Conservation (phyloP, 2,797 vertebrate species). For the Caiman crocodilus region DNA sequence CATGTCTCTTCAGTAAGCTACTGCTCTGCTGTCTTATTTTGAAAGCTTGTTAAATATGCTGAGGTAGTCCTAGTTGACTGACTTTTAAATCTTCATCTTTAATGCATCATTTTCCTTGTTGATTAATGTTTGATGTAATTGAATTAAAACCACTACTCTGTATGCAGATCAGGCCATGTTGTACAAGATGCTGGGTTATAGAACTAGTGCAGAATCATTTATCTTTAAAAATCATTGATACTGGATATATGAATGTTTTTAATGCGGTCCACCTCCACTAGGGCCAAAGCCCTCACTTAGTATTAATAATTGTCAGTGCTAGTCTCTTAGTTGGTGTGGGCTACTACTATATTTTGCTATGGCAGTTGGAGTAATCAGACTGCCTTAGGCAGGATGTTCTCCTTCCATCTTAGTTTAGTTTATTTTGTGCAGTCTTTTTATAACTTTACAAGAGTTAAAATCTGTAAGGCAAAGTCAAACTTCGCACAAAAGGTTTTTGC, state of each 20-base stretch:
- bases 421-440: background rate
- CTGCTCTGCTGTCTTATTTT: conserved; percentile 32
- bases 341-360: conserved; percentile 18
- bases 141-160: fast-evolving
- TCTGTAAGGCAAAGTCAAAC: background rate
- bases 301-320: background rate
- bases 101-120: background rate
- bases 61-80: background rate
- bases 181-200: background rate
- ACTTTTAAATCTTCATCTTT: background rate
- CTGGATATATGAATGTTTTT: background rate
- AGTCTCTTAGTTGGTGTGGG: background rate
- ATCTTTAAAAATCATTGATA: background rate
- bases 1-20: background rate
- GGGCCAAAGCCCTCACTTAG: background rate
- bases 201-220: background rate
- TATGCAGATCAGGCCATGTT: background rate
- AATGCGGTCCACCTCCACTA: background rate
- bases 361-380: background rate
- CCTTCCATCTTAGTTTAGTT: background rate
- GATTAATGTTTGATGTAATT: fast-evolving
- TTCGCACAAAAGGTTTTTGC: background rate
- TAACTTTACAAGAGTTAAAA: background rate
- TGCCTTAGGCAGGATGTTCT: background rate
- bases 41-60: conserved; percentile 8